phyloP scores from a whole-genome alignment of 2,797 vertebrate genomes.

The Acrossocheilus fasciatus region DNA sequence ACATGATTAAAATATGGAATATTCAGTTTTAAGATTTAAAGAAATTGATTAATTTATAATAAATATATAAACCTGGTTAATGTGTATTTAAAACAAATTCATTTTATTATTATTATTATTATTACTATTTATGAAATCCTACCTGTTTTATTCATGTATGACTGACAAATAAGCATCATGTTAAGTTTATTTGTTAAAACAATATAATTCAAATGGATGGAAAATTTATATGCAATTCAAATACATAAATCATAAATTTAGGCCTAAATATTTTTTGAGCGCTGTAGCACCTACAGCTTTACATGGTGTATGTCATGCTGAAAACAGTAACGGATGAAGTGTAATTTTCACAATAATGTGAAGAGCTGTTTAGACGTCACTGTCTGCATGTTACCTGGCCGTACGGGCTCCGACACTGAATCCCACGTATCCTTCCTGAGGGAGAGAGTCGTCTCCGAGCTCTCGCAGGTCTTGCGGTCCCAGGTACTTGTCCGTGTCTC shows the following conservation, averaged over 20 bases:
- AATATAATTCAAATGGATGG: neutral
- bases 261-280: neutral
- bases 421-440: constrained; percentile 97
- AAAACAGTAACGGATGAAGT: neutral
- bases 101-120: neutral
- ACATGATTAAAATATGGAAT: neutral
- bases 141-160: neutral
- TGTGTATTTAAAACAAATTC: neutral
- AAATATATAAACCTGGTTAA: neutral
- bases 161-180: neutral
- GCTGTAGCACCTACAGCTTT: neutral
- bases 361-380: neutral
- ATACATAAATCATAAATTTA: neutral
- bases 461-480: constrained; percentile 96
- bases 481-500: constrained; percentile 95
- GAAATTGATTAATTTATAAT: neutral
- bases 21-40: neutral
- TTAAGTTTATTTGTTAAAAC: constrained; percentile 11
- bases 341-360: neutral
- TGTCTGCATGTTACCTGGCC: constrained; percentile 84
- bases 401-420: constrained; percentile 95
- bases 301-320: neutral
- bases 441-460: constrained; percentile 95
- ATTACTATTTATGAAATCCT: neutral
- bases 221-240: neutral